These are phyloP conservation scores for Hirundo rustica DNA, from an alignment of 2,797 vertebrate genomes.

Conservation along the genomic window DNA sequence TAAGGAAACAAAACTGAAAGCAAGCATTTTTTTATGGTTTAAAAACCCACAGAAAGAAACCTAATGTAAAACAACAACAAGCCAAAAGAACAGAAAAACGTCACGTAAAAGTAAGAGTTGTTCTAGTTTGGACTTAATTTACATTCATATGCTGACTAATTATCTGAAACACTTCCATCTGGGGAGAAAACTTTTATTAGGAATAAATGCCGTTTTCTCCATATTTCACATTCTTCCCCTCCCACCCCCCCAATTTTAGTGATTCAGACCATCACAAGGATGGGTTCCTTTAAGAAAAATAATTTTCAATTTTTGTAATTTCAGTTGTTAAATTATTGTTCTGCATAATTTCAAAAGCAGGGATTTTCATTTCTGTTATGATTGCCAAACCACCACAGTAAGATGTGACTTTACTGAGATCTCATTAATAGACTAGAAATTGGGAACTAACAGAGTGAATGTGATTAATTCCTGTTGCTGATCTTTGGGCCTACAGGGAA, in stretches of 20 bases:
- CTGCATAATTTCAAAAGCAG: not conserved
- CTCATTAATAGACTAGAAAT: not conserved
- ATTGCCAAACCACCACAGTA: not conserved
- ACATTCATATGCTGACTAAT: not conserved
- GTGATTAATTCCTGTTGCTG: not conserved
- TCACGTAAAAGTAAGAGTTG: not conserved
- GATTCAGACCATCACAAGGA: not conserved
- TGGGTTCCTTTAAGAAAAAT: not conserved
- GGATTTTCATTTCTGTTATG: not conserved
- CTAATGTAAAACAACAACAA: not conserved
- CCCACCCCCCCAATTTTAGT: not conserved
- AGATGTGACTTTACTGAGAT: not conserved
- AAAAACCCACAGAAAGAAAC: not conserved
- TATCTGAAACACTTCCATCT: conserved; percentile 40
- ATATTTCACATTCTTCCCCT: not conserved
- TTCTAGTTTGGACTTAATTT: not conserved
- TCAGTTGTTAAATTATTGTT: not conserved
- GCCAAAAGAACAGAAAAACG: not conserved
- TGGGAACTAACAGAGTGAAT: not conserved
- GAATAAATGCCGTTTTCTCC: not conserved
- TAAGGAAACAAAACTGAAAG: not conserved
- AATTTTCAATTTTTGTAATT: not conserved
- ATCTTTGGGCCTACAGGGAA: not conserved
- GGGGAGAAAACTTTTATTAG: not conserved
- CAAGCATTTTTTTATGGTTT: not conserved